Percentiles rank a stretch among this genome's conserved stretches.
Evolutionary conservation across 1,140 invertebrate genomes (phyloP).

Genomic region (Argopecten irradians): DNA sequence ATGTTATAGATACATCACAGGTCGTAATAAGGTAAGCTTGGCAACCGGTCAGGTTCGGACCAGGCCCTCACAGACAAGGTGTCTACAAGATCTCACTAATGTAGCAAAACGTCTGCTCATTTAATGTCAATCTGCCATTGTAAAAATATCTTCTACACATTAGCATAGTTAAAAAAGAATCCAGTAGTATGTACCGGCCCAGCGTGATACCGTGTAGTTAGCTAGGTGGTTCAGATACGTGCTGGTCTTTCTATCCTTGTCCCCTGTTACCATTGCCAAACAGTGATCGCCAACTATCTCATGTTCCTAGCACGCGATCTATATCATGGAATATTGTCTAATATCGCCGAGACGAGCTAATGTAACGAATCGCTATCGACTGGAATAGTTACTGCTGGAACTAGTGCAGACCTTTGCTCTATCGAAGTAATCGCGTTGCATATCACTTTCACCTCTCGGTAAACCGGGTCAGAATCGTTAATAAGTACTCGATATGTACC

Average conservation of each 20-base stretch:
- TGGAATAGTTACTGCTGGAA: background rate
- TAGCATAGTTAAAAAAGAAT: background rate
- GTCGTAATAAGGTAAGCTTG: background rate
- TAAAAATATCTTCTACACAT: background rate
- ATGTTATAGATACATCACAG: background rate
- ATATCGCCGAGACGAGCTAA: background rate
- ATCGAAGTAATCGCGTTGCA: background rate
- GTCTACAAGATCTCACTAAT: background rate
- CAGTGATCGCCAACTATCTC: background rate
- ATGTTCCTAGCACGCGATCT: background rate
- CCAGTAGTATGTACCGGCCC: background rate
- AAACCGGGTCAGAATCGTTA: background rate
- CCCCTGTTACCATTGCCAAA: background rate
- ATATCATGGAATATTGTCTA: slow-evolving; percentile 18
- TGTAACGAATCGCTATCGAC: background rate
- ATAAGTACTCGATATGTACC: background rate
- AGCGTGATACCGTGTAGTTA: too few relatives aligned
- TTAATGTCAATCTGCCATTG: slow-evolving; percentile 8
- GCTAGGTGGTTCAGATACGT: background rate
- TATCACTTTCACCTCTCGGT: background rate
- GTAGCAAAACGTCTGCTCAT: background rate
- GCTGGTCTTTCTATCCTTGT: background rate
- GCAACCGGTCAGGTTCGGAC: background rate
- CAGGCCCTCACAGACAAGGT: background rate
- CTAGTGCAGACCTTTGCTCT: background rate